Evolutionary conservation across 37 sponge, comb jelly and placozoan genomes (phyloP), one percentile per base, ranked within the genome.

Genomic region (Chondrilla cf. caribensis): DNA sequence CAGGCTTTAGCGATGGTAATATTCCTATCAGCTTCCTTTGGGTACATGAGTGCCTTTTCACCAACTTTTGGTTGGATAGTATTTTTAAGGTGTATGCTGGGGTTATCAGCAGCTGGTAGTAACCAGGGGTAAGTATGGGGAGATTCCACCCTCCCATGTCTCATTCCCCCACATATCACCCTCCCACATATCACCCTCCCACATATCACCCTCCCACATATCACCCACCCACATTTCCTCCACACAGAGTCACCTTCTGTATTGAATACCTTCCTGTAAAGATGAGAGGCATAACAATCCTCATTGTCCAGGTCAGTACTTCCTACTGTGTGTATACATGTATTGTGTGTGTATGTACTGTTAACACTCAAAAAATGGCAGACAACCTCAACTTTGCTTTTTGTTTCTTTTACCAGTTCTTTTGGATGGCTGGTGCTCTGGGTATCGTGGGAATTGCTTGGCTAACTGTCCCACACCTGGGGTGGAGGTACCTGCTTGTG

Each of bases 381-480:
- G n/a, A n/a, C n/a, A n/a, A n/a, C n/a, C n/a, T n/a, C n/a, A n/a
- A n/a, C n/a, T n/a, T n/a, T n/a, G n/a, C n/a, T n/a, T n/a, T n/a
- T 28, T 62, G 25, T 28, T 62, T 15, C 25, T 15, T 28, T 62
- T n/a, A 6, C 29, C 64, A 65, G 77, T 18, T 78, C 0, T 85
- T 85, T 82, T 87, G 92, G 92, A 81, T 87, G n/a, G 26, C 82
- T 42, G 92, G 92, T 3, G 84, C 76, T 33, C 77, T 87, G 26
- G 76, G 76, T 40, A 73, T 82, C 14, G 60, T 91, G 22, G 83
- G 59, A 31, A 87, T 91, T 81, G 25, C 6, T 62, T n/a, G 25
- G 29, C 31, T 54, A 21, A 44, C 58, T 0, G 39, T 60, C 6
- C 42, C 72, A 26, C 54, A 59, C 37, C 60, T 60, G 0, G 62